phyloP scores from a whole-genome alignment of 1,140 invertebrate species.

The Leptestheria dahalacensis region DNA sequence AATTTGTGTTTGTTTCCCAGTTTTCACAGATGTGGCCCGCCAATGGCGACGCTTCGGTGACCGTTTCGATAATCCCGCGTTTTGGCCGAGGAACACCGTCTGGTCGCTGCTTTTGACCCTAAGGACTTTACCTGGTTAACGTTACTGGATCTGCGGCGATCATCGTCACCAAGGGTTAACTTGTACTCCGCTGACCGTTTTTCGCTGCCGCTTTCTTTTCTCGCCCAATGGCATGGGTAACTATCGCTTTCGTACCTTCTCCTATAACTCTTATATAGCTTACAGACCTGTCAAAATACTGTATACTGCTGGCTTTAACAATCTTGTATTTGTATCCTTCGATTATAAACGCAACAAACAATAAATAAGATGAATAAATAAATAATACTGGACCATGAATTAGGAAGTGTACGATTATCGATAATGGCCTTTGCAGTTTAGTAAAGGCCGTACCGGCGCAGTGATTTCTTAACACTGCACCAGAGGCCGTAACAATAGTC shows the following conservation, averaged over 20 bases:
- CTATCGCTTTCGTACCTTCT: too few relatives aligned
- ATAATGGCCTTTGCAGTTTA: neutral
- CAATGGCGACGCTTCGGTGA: slow-evolving; percentile 33
- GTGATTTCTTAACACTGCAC: neutral
- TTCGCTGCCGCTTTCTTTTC: too few relatives aligned
- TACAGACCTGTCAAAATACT: too few relatives aligned
- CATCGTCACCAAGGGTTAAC: slow-evolving; percentile 25
- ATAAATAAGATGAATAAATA: neutral
- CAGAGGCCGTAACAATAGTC: neutral
- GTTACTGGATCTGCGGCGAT: slow-evolving; percentile 41
- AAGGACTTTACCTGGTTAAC: slow-evolving; percentile 44
- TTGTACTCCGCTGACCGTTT: too few relatives aligned
- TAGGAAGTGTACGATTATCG: neutral
- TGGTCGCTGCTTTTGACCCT: slow-evolving; percentile 48
- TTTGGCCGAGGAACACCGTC: slow-evolving; percentile 33
- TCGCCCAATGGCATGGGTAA: too few relatives aligned
- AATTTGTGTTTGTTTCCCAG: too few relatives aligned
- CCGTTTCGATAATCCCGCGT: slow-evolving; percentile 38
- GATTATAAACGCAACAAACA: neutral
- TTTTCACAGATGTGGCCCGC: slow-evolving; percentile 39
- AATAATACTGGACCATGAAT: neutral
- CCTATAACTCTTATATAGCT: too few relatives aligned
- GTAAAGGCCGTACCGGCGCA: neutral
- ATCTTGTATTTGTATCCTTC: too few relatives aligned
- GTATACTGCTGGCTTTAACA: too few relatives aligned